Conservation (phyloP, 2,797 vertebrate species). For the Falco berigora region DNA sequence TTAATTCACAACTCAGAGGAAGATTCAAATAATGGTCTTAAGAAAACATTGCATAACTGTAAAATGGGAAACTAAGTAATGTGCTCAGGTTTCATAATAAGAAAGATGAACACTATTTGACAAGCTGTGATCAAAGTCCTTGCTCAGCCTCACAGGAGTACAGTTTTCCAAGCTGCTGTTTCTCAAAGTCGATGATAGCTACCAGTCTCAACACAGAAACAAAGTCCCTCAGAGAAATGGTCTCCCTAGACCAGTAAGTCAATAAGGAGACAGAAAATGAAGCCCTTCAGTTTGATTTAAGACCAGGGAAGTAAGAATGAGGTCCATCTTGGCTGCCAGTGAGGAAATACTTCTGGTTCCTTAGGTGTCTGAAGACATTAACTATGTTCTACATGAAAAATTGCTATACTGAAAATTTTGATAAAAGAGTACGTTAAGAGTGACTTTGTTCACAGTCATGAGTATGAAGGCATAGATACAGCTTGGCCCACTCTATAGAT, state of each 20-base stretch:
- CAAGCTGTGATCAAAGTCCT: conserved; percentile 20
- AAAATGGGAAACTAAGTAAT: neutral
- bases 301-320: neutral
- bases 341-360: neutral
- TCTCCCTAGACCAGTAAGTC: neutral
- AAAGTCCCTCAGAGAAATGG: neutral
- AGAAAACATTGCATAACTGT: neutral
- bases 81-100: neutral
- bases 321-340: neutral
- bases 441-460: neutral
- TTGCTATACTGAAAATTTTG: neutral
- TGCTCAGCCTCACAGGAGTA: neutral
- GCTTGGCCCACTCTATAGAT: neutral
- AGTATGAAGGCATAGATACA: neutral
- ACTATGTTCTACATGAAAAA: neutral
- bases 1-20: conserved; percentile 26
- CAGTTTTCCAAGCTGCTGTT: neutral
- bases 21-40: neutral
- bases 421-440: neutral
- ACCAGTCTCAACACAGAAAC: neutral
- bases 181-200: neutral
- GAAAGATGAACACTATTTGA: neutral
- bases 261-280: neutral
- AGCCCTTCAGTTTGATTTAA: neutral
- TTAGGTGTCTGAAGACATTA: neutral